These are phyloP conservation scores for Conistra vaccinii DNA, from an alignment of 2,888 invertebrate genomes.

Conservation along the genomic window DNA sequence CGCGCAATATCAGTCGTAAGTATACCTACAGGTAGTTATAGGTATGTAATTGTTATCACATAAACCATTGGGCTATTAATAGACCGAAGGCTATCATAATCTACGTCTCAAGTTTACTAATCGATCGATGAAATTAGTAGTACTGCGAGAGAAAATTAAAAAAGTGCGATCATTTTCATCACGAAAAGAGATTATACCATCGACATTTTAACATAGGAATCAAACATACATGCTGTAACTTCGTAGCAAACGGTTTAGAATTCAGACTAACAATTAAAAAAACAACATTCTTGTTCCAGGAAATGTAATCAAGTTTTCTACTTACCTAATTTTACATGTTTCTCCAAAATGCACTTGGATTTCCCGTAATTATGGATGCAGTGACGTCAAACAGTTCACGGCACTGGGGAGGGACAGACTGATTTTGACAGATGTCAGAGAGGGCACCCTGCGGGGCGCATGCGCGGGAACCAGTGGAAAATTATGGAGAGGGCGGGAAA, in stretches of 20 bases:
- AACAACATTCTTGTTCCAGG: neutral
- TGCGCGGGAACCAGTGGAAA: conserved; percentile 74
- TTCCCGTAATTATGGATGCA: conserved; percentile 66
- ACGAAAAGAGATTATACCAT: conserved; percentile 27
- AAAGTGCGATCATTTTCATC: conserved; percentile 13
- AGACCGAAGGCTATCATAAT: conserved; percentile 57
- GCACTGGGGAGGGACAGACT: conserved; percentile 72
- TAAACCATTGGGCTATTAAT: conserved; percentile 56
- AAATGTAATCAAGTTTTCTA: conserved; percentile 5
- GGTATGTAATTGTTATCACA: conserved; percentile 60
- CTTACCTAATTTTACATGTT: conserved; percentile 82
- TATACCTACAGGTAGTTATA: conserved; percentile 62
- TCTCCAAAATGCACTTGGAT: conserved; percentile 71
- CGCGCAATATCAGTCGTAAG: conserved; percentile 67
- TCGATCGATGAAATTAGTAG: conserved; percentile 39
- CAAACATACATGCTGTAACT: neutral
- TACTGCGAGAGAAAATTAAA: neutral
- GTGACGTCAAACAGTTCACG: conserved; percentile 80
- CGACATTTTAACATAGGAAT: conserved; percentile 26
- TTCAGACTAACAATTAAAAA: neutral
- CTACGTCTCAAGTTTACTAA: conserved; percentile 53
- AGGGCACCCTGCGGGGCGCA: conserved; percentile 77
- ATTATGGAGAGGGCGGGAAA: conserved; percentile 69
- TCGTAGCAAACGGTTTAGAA: neutral
- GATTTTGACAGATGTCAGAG: conserved; percentile 85